These are phyloP conservation scores for Ametastegia equiseti DNA, from an alignment of 2,888 invertebrate genomes.

Conservation along the genomic window DNA sequence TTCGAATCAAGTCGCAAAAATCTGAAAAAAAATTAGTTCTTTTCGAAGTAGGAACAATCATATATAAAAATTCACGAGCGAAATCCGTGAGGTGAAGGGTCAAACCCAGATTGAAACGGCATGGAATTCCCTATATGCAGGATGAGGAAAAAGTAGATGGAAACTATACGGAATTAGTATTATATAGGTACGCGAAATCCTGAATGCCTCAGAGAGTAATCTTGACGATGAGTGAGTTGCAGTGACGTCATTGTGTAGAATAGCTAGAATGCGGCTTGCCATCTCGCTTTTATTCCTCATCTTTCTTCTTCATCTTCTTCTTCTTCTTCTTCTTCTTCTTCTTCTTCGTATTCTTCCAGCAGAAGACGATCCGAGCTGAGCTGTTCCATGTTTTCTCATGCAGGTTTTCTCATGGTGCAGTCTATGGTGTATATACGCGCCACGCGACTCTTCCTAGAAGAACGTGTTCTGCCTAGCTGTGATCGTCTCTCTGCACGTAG, in stretches of 20 bases:
- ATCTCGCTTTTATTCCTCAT: background rate
- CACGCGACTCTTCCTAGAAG: constrained; percentile 7
- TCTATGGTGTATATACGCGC: no score
- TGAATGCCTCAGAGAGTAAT: background rate
- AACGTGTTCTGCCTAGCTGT: background rate
- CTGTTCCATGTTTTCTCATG: background rate
- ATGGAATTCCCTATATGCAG: no score
- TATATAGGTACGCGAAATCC: background rate
- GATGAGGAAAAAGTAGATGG: no score
- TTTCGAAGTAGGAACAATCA: no score
- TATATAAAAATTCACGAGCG: no score
- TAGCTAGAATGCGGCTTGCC: background rate
- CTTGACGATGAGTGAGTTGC: background rate
- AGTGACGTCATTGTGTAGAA: background rate
- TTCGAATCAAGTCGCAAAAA: no score
- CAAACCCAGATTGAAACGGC: no score
- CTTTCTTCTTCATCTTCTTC: background rate
- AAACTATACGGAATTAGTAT: no score
- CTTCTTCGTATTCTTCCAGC: no score
- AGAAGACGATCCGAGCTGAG: no score
- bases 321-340: background rate
- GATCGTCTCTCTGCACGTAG: background rate
- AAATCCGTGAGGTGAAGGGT: no score
- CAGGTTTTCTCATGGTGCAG: background rate
- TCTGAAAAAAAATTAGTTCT: no score